Conservation (phyloP, 2,888 invertebrate genomes). For the Eumacrocentrus americanus region DNA sequence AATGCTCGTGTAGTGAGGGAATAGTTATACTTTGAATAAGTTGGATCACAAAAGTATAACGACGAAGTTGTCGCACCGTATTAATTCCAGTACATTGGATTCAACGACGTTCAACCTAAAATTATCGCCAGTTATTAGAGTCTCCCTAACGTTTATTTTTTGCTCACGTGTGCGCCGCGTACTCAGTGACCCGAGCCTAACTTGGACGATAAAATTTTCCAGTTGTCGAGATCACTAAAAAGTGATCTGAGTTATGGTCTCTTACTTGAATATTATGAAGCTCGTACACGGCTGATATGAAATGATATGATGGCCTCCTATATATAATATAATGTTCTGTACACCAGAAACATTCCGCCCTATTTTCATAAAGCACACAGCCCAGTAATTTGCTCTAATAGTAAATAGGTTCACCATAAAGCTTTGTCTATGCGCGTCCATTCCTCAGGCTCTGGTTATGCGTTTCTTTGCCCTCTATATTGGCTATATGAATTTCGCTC, state of each 20-base stretch:
- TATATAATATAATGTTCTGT: background rate
- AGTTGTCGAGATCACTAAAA: background rate
- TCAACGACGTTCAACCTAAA: conserved; percentile 23
- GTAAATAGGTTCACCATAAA: no score
- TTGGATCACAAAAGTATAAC: no score
- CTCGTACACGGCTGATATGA: background rate
- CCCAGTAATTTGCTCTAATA: no score
- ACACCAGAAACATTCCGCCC: background rate
- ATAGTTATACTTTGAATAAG: no score
- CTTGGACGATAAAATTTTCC: conserved; percentile 36
- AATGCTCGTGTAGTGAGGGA: no score
- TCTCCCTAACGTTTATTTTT: conserved; percentile 10
- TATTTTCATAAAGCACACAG: no score
- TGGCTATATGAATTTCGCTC: no score
- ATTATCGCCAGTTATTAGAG: conserved; percentile 32
- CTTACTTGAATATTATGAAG: background rate
- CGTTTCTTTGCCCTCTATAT: no score
- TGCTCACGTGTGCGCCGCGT: conserved; percentile 15
- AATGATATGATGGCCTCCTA: background rate
- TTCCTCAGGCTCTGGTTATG: no score
- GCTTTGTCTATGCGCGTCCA: no score
- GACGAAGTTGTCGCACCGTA: conserved; percentile 16
- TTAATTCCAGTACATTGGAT: conserved; percentile 29
- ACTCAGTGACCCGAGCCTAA: conserved; percentile 36
- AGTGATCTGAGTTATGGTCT: background rate